Percentiles rank a stretch among this genome's conserved stretches.
These are phyloP conservation scores for Tryphoninae sp. DNA, from an alignment of 2,888 invertebrate genomes.

Conservation along the genomic window DNA sequence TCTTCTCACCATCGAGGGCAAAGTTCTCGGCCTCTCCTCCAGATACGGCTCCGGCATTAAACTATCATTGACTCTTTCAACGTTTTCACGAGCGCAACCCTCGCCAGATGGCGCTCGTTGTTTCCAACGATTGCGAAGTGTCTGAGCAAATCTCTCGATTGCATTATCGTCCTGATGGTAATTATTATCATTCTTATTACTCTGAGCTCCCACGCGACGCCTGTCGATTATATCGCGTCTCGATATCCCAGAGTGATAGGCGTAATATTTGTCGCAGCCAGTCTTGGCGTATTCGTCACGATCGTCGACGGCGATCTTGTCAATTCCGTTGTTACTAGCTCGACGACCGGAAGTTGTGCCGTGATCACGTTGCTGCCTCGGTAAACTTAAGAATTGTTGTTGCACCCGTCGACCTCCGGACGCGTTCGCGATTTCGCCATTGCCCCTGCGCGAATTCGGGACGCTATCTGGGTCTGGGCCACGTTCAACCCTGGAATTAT, in stretches of 20 bases:
- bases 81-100: conserved; percentile 23
- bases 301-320: neutral
- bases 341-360: conserved; percentile 51
- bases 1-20: conserved; percentile 72
- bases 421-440: conserved; percentile 39
- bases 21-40: conserved; percentile 70
- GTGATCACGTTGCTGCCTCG: conserved; percentile 40
- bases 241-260: conserved; percentile 53
- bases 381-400: conserved; percentile 37
- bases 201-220: conserved; percentile 50
- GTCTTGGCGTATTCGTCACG: conserved; percentile 1
- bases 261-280: conserved; percentile 36
- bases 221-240: conserved; percentile 64
- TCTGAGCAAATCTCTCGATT: conserved; percentile 65
- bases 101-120: conserved; percentile 36
- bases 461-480: conserved; percentile 75
- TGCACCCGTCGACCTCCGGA: conserved; percentile 46
- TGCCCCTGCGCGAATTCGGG: conserved; percentile 66
- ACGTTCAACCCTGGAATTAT: conserved; percentile 70
- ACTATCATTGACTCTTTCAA: conserved; percentile 49
- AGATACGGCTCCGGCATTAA: conserved; percentile 49
- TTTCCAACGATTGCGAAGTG: conserved; percentile 67
- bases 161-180: conserved; percentile 65
- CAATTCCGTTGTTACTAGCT: conserved; percentile 46
- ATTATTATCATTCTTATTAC: conserved; percentile 16